Conservation (phyloP, 2,888 invertebrate genomes). For the Chironomus riparius region DNA sequence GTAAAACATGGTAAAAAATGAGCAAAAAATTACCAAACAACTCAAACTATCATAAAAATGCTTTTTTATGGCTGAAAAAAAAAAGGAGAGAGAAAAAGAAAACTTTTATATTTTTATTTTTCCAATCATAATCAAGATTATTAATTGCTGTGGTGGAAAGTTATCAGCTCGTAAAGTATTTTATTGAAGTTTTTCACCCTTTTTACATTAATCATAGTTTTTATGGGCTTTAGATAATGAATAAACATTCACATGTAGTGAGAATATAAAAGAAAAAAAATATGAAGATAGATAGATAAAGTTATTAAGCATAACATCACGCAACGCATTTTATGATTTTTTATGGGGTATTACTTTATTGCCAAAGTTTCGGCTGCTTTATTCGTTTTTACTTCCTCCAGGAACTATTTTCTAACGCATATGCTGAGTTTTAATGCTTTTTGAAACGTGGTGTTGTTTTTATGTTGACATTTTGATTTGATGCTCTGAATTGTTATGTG, state of each 20-base stretch:
- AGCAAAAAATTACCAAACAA: too few relatives aligned
- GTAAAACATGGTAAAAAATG: background rate
- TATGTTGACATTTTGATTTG: too few relatives aligned
- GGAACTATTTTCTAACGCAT: too few relatives aligned
- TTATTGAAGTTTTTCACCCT: slow-evolving; percentile 1
- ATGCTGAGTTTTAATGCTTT: too few relatives aligned
- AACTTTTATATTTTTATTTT: background rate
- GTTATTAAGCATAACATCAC: background rate
- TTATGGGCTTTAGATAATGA: slow-evolving; percentile 6
- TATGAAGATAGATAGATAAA: background rate
- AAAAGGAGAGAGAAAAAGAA: background rate
- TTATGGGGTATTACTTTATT: background rate
- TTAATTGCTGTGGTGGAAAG: background rate
- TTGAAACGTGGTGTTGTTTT: too few relatives aligned
- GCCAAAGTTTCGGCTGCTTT: too few relatives aligned
- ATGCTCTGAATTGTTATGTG: too few relatives aligned
- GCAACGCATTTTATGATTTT: background rate
- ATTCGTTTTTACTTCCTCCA: too few relatives aligned
- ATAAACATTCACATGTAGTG: background rate
- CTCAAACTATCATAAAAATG: too few relatives aligned
- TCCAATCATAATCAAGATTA: background rate
- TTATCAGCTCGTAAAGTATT: background rate
- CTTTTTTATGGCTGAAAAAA: background rate
- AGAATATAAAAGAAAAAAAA: background rate
- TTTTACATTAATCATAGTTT: background rate